Conservation (phyloP, 2,797 vertebrate genomes). For the Furcifer pardalis region DNA sequence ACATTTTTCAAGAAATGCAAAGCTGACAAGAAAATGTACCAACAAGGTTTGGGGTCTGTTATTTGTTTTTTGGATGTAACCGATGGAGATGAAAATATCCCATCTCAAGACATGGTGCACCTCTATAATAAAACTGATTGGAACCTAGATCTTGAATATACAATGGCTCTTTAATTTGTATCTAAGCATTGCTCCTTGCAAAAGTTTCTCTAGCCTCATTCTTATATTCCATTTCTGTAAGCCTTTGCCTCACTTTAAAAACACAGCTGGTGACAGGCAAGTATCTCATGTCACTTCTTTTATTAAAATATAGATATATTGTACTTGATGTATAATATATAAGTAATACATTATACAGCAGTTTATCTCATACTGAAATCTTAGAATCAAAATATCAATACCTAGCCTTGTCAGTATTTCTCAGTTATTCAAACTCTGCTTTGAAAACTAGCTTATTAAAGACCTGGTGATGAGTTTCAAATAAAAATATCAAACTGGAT, state of each 20-base stretch:
- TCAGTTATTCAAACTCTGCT: background rate
- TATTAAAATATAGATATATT: constrained; percentile 33
- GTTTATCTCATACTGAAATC: constrained; percentile 31
- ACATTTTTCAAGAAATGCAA: too few species aligned
- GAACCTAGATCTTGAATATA: background rate
- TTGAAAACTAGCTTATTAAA: constrained; percentile 35
- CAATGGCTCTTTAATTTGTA: background rate
- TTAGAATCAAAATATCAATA: constrained; percentile 23
- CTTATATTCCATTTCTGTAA: constrained; percentile 8
- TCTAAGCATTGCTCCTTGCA: background rate
- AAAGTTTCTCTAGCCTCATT: background rate
- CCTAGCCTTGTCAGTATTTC: constrained; percentile 20
- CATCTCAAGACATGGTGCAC: background rate
- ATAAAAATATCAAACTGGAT: constrained; percentile 2
- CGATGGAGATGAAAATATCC: background rate
- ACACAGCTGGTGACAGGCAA: constrained; percentile 18
- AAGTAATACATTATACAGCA: constrained; percentile 39
- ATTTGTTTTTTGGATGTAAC: too few species aligned
- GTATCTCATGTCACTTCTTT: constrained; percentile 10
- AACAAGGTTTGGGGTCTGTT: too few species aligned
- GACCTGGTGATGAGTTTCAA: background rate
- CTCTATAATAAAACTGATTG: background rate
- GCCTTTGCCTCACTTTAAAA: background rate
- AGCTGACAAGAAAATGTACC: too few species aligned
- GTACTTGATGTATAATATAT: constrained; percentile 45